Conservation (phyloP, 2,113 vertebrate genomes). For the Suncus etruscus region DNA sequence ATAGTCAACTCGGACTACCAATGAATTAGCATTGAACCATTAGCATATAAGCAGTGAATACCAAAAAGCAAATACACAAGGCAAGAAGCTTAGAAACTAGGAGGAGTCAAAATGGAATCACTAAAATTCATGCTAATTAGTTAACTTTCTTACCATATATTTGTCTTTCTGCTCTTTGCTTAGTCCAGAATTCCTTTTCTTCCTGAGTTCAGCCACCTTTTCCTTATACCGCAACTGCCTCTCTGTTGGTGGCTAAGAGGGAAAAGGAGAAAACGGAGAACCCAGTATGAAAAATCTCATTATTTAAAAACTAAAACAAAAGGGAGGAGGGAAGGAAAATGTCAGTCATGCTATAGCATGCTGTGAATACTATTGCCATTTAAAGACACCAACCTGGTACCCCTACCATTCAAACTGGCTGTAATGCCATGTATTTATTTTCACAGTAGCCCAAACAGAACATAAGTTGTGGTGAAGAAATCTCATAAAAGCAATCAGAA, state of each 20-base stretch:
- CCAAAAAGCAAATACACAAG: not conserved
- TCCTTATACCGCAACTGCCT: slow-evolving; percentile 97
- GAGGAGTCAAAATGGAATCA: not conserved
- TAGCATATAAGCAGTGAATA: not conserved
- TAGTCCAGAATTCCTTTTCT: slow-evolving; percentile 95
- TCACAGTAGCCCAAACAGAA: slow-evolving; percentile 38
- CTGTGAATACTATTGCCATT: not conserved
- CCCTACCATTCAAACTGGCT: not conserved
- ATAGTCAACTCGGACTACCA: not conserved
- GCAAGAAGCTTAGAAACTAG: slow-evolving; percentile 21
- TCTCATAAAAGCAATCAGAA: slow-evolving; percentile 43
- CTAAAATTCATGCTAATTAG: not conserved
- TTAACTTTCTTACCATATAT: slow-evolving; percentile 91
- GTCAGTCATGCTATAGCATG: not conserved
- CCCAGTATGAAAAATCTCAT: slow-evolving; percentile 4
- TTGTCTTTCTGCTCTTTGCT: slow-evolving; percentile 99
- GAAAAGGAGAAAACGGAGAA: slow-evolving; percentile 48
- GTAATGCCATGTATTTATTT: slow-evolving; percentile 28
- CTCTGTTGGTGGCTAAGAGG: slow-evolving; percentile 93
- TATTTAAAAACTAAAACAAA: not conserved
- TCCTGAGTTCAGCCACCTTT: slow-evolving; percentile 97
- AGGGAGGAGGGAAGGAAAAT: not conserved
- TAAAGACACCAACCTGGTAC: slow-evolving; percentile 37
- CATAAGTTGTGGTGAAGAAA: slow-evolving; percentile 1
- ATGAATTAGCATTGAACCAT: not conserved